Evolutionary conservation across 2,888 invertebrate species (phyloP), one percentile per base, ranked within the genome.

Genomic region (Drosophila histrio): DNA sequence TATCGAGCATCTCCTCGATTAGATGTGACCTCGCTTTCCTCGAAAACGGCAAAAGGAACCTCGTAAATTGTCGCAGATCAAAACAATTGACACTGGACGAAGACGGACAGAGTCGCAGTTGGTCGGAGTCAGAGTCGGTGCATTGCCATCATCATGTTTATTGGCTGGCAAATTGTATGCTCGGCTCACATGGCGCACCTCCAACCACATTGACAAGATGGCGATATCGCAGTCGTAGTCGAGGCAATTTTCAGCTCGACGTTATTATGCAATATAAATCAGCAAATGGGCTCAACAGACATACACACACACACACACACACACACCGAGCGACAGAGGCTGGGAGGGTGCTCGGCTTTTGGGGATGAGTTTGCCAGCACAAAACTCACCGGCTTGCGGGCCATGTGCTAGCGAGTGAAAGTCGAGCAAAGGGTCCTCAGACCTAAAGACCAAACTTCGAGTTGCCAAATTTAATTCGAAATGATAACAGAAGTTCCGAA

Each of bases 211-310:
- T 44, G 59, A 47, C 76, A 73, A 82, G 63, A 79, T 83, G 82
- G 69, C 83, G 73, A 72, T 73, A 79, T 60, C 52, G 24, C 36
- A 24, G 21, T 43, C 72, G 28, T 65, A 63, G 66, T 32, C 73
- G 43, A 66, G 76, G 79, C 86, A 87, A 88, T 90, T 89, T 77
- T 72, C 72, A 75, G 84, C 88, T 84, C 76, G 81, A 75, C 85
- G 87, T 89, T 89, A 83, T 88, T 89, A 81, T 86, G 87, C 84
- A 86, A 90, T 89, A 89, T 87, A 89, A 89, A 90, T 90, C 91
- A 90, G 86, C 81, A 88, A 90, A 90, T 87, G 82, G 75, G 68
- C 75, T 79, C 72, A 72, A 21, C 69, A 64, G 32, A 52, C 39
- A 54, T 32, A 70, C 41, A 39, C 58, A 38, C 52, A 44, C n/a